Conservation (phyloP, 2,797 vertebrate genomes). For the Telmatherina bonti region DNA sequence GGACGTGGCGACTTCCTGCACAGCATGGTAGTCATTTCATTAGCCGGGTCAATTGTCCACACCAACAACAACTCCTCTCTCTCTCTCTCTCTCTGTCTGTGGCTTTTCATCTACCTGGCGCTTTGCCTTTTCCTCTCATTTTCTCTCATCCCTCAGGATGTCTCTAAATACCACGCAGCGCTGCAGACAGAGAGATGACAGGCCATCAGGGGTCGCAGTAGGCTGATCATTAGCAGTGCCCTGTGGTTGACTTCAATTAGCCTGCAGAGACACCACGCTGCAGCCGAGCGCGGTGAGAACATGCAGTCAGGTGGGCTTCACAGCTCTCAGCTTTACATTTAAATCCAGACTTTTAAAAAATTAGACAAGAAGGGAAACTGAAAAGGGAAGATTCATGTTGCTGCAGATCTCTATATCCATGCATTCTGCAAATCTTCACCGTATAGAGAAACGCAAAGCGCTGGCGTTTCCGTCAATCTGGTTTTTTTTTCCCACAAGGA, state of each 20-base stretch:
- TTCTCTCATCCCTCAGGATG: constrained; percentile 36
- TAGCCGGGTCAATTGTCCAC: constrained; percentile 62
- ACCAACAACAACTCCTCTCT: constrained; percentile 11
- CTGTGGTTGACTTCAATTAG: constrained; percentile 79
- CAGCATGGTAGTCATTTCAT: constrained; percentile 66
- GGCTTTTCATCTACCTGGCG: constrained; percentile 1
- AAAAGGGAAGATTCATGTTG: background rate
- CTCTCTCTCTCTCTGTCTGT: background rate
- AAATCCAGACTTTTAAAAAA: background rate
- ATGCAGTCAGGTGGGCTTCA: constrained; percentile 41
- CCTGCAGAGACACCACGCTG: constrained; percentile 54
- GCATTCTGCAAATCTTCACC: background rate
- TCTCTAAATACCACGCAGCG: constrained; percentile 63
- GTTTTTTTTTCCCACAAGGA: too few relatives aligned
- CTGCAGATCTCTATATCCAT: background rate
- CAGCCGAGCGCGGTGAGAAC: constrained; percentile 27
- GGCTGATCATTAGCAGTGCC: constrained; percentile 73
- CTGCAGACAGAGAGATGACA: constrained; percentile 64
- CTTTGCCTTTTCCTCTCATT: constrained; percentile 39
- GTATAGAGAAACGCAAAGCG: background rate
- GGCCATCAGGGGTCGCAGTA: constrained; percentile 56
- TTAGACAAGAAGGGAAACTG: background rate
- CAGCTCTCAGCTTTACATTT: constrained; percentile 21
- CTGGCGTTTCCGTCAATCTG: too few relatives aligned
- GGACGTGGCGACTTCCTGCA: constrained; percentile 67